Evolutionary conservation across 2,888 invertebrate genomes (phyloP), one percentile per base, ranked within the genome.

Genomic region (Cephus pulcher): DNA sequence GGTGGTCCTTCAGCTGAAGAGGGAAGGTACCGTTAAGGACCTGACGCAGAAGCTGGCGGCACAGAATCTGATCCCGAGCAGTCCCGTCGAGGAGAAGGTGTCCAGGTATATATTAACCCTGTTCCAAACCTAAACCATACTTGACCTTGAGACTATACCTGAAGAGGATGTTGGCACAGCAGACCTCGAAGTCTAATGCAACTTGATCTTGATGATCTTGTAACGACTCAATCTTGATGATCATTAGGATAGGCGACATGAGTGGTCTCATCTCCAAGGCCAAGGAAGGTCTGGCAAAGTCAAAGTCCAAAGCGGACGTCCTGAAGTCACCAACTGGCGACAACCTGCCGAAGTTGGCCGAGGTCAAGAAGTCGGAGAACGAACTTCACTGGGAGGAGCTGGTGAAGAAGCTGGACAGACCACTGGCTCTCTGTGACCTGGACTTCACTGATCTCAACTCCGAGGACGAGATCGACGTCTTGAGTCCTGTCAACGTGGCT

Each of bases 371-470:
- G 89, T 96, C 97, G 0, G 98, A 98, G 92, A 97, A 97, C 88
- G 98, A 99, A 88, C 92, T 98, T 3, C 97, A 98, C 88, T 99
- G 99, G 99, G 98, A 99, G 89, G 97, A 97, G 88, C 92, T 99
- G 81, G 95, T 96, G 76, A 95, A 95, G 69, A 95, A 95, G 82
- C 93, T 96, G 85, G 94, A 95, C 80, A 93, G 97, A 82, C 95
- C 96, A 81, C 93, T 97, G 90, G 95, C 96, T 83, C 94, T 98
- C 75, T 98, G 98, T 91, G 99, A 99, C 92, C 94, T 99, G 88
- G 99, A 99, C 92, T 99, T 99, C 92, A 98, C 98, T 15, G 99
- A 99, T 92, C 93, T 99, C 77, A 95, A 94, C 76, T 95, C 95
- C 68, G 97, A 97, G 78, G 98, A 99, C 84, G 99, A 99, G 89